Conservation (phyloP, 1,140 invertebrate genomes). For the Lysiphlebus fabarum region DNA sequence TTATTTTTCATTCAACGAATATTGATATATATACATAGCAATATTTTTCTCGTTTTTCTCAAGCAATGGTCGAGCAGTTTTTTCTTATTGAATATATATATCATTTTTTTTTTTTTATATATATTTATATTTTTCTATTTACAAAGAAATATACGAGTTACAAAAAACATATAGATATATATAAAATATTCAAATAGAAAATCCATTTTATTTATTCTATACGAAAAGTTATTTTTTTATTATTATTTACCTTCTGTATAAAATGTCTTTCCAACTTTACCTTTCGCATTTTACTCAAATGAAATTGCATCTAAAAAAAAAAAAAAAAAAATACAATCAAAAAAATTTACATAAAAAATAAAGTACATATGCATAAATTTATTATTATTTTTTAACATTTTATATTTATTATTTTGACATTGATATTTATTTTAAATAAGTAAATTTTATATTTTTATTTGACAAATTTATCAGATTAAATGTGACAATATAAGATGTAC, state of each 20-base stretch:
- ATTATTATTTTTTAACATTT: too few relatives aligned
- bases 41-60: constrained; percentile 1
- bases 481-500: too few relatives aligned
- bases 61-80: constrained; percentile 17
- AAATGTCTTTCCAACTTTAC: neutral
- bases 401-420: too few relatives aligned
- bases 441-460: too few relatives aligned
- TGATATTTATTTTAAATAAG: too few relatives aligned
- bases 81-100: neutral
- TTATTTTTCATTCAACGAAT: neutral
- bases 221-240: neutral
- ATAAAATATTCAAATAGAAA: neutral
- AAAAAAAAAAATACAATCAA: too few relatives aligned
- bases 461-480: too few relatives aligned
- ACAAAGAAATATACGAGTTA: constrained; percentile 8
- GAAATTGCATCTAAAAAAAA: too few relatives aligned
- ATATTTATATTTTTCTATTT: constrained; percentile 12
- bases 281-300: too few relatives aligned
- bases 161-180: constrained; percentile 1
- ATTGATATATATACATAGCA: neutral
- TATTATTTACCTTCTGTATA: neutral
- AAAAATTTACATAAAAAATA: too few relatives aligned
- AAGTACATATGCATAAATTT: too few relatives aligned
- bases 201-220: constrained; percentile 3
- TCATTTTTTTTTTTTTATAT: constrained; percentile 15